Percentiles rank a stretch among this genome's conserved stretches.
Conservation (phyloP, 2,113 vertebrate genomes). For the Progne subis region DNA sequence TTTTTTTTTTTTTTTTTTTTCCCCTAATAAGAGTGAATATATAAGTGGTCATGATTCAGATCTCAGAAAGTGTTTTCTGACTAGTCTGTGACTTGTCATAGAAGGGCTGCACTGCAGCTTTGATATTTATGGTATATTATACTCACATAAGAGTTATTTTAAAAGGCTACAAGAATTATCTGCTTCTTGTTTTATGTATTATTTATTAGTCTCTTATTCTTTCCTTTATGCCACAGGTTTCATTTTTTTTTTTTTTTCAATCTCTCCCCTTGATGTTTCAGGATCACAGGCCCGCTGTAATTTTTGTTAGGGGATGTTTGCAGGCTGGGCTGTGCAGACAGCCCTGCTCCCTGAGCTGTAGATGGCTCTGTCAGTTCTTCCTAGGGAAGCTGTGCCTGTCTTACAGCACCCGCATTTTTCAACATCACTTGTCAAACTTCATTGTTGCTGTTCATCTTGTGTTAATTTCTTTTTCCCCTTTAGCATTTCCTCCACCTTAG, state of each 20-base stretch:
- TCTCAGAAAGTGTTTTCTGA: constrained; percentile 25
- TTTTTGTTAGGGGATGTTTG: neutral
- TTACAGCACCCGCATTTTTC: neutral
- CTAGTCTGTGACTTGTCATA: constrained; percentile 20
- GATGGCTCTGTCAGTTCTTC: neutral
- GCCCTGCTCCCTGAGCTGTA: neutral
- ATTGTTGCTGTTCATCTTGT: neutral
- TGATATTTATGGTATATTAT: constrained; percentile 12
- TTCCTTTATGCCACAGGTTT: neutral
- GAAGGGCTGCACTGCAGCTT: constrained; percentile 28
- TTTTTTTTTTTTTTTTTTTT: no score
- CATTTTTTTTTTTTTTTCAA: neutral
- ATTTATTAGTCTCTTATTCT: constrained; percentile 17
- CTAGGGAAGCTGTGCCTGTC: fast-evolving
- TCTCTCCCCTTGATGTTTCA: neutral
- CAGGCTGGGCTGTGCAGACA: neutral
- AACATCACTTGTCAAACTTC: neutral
- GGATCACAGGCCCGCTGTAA: neutral
- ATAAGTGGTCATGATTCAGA: constrained; percentile 48
- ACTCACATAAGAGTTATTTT: constrained; percentile 6
- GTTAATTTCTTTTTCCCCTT: neutral
- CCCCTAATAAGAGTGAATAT: neutral
- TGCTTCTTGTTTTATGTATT: constrained; percentile 8
- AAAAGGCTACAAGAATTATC: neutral
- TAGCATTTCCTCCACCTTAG: neutral